These are phyloP conservation scores for Nycticebus coucang DNA, from an alignment of 2,113 vertebrate species.

Conservation along the genomic window DNA sequence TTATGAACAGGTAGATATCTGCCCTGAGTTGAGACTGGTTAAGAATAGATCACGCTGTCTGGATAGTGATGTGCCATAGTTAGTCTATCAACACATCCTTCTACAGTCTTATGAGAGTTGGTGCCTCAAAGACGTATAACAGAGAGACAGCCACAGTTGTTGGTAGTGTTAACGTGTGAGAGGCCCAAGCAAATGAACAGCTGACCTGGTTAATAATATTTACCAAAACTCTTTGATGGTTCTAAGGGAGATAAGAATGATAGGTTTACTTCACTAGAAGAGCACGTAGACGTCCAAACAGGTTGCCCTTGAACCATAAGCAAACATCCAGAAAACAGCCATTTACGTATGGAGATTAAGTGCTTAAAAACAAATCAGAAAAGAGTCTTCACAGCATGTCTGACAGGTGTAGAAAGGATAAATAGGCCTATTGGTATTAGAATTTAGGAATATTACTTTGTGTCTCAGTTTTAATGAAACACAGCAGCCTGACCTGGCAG, in stretches of 20 bases:
- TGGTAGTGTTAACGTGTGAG: not conserved
- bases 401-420: not conserved
- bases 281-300: not conserved
- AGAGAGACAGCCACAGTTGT: not conserved
- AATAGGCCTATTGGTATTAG: not conserved
- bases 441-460: not conserved
- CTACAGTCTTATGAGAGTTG: not conserved
- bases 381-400: not conserved
- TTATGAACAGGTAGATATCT: rapidly evolving
- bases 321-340: not conserved
- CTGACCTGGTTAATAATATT: not conserved
- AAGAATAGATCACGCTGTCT: not conserved
- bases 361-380: not conserved
- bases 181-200: not conserved
- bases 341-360: not conserved
- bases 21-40: not conserved
- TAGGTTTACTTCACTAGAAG: not conserved
- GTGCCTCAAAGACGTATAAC: not conserved
- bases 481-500: not conserved
- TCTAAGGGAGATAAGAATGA: not conserved
- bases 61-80: too few species aligned
- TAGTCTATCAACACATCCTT: not conserved
- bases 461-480: not conserved
- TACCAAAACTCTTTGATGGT: not conserved
- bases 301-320: not conserved